These are phyloP conservation scores for Meleagris gallopavo DNA, from an alignment of 2,113 vertebrate genomes.

Conservation along the genomic window DNA sequence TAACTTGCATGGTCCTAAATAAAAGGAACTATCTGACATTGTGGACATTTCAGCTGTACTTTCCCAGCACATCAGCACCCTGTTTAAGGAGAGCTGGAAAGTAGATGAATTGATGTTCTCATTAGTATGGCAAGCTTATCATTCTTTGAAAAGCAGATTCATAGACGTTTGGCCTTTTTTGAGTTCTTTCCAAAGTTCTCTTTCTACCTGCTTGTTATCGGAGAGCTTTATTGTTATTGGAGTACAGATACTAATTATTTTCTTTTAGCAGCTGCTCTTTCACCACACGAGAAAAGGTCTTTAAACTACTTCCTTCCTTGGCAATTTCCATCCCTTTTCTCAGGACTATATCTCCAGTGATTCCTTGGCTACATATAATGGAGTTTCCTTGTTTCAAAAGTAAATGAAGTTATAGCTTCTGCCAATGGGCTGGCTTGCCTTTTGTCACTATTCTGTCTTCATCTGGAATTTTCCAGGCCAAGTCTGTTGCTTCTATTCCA, in stretches of 20 bases:
- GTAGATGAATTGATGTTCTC: background rate
- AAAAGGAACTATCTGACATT: background rate
- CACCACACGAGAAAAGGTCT: slow-evolving; percentile 22
- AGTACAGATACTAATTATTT: slow-evolving; percentile 51
- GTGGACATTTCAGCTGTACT: slow-evolving; percentile 10
- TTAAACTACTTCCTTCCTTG: slow-evolving; percentile 53
- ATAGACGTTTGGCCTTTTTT: slow-evolving; percentile 7
- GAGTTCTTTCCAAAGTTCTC: slow-evolving; percentile 20
- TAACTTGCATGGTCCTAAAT: background rate
- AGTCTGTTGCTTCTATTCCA: background rate
- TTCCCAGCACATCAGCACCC: slow-evolving; percentile 27
- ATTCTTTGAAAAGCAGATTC: slow-evolving; percentile 19
- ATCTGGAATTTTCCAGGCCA: background rate
- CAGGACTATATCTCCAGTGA: slow-evolving; percentile 19
- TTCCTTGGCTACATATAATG: slow-evolving; percentile 44
- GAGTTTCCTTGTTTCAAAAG: slow-evolving; percentile 12
- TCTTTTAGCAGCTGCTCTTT: slow-evolving; percentile 48
- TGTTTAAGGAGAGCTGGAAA: background rate
- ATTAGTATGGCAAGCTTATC: slow-evolving; percentile 6
- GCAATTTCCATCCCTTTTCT: slow-evolving; percentile 36
- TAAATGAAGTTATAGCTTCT: slow-evolving; percentile 40
- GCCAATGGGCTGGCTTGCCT: slow-evolving; percentile 20
- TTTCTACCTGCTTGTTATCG: slow-evolving; percentile 44
- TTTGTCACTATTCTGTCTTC: slow-evolving; percentile 53
- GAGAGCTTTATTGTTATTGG: background rate